Evolutionary conservation across 2,888 invertebrate genomes (phyloP), one percentile per base, ranked within the genome.

Genomic region (Sphecodes monilicornis): DNA sequence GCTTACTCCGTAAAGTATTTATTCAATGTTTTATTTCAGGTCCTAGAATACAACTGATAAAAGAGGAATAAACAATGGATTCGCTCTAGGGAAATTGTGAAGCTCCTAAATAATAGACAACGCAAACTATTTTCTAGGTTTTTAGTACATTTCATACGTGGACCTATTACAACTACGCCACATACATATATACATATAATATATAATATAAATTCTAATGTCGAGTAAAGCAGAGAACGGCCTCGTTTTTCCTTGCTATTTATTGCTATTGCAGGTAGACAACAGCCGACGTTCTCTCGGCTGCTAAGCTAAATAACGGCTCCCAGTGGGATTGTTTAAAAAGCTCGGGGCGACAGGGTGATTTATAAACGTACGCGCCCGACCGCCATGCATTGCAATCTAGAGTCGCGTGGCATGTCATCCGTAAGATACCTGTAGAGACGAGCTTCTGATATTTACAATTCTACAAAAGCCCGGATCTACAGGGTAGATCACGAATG

Each of bases 391-490:
- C 75, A 86, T 88, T 91, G 91, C 90, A 91, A 92, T 90, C 91
- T 92, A 93, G 94, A 96, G 97, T 96, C 96, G 97, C 96, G 97
- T 96, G 97, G 97, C 97, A 97, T 97, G 97, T 97, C 97, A 97
- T 98, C 98, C 98, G 98, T 98, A 98, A 98, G 98, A 98, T 98
- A 98, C 98, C 98, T 98, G 98, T 98, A 98, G 98, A 98, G 98
- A 98, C 98, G 98, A 98, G 98, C 98, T 98, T 98, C 98, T 98
- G 98, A 98, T 97, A 95, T 96, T 95, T 95, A 95, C 95, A 95
- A 93, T 95, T 96, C 98, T 98, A 98, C 98, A 98, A 98, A 98
- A 98, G 98, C 98, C 98, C 98, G 98, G 98, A 98, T 98, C 98
- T 98, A 98, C 98, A 98, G 98, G 98, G 98, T 98, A 98, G 98